Evolutionary conservation across 2,888 invertebrate genomes (phyloP).

Genomic region (Chrysomela aeneicollis): DNA sequence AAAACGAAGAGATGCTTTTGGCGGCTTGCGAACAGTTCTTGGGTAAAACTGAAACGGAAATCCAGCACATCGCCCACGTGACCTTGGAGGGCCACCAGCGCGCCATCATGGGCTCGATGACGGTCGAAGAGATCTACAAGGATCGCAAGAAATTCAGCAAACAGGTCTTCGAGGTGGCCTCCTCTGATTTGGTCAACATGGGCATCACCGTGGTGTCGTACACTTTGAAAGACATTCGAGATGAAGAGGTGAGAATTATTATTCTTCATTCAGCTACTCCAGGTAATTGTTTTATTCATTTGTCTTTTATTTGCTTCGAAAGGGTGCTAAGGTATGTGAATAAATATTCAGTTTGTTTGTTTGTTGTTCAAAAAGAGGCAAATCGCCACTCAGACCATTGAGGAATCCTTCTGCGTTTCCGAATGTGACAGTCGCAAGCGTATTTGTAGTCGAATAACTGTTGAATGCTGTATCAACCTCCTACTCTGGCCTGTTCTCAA

Average conservation of each 20-base stretch:
- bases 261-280: background rate
- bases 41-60: conserved; percentile 86
- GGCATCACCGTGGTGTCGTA: conserved; percentile 96
- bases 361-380: conserved; percentile 29
- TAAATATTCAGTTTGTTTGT: conserved; percentile 38
- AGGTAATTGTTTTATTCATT: conserved; percentile 40
- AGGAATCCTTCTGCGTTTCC: no score
- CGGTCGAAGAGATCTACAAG: conserved; percentile 95
- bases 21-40: conserved; percentile 95
- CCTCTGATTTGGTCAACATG: conserved; percentile 95
- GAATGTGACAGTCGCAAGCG: no score
- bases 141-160: conserved; percentile 96
- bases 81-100: conserved; percentile 92
- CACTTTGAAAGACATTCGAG: conserved; percentile 91
- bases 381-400: background rate
- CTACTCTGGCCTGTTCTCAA: no score
- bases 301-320: conserved; percentile 59
- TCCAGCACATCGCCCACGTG: conserved; percentile 89
- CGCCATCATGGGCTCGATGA: conserved; percentile 97
- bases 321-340: conserved; percentile 72
- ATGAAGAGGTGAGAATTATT: conserved; percentile 88
- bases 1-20: conserved; percentile 87
- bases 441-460: no score
- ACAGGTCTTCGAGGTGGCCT: conserved; percentile 93
- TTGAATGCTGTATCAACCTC: no score